Evolutionary conservation across 2,113 vertebrate species (phyloP).

Genomic region (Corythornis vintsioides): DNA sequence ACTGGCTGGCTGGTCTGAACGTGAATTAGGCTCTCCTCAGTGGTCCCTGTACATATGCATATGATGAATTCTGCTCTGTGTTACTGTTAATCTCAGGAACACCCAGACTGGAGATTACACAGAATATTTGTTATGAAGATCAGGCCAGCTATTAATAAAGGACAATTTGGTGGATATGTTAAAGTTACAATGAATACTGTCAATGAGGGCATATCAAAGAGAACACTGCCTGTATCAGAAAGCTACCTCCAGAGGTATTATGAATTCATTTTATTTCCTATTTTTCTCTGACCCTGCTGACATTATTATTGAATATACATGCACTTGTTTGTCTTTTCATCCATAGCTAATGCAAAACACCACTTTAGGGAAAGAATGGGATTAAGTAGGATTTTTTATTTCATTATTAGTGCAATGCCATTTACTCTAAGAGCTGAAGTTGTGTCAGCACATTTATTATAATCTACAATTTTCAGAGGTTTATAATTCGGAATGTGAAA

Average conservation of each 20-base stretch:
- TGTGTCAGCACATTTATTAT: constrained; percentile 58
- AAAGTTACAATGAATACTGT: constrained; percentile 28
- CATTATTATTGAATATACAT: constrained; percentile 74
- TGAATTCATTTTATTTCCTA: constrained; percentile 63
- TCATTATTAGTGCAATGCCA: constrained; percentile 66
- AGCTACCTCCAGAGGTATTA: constrained; percentile 58
- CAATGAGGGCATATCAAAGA: constrained; percentile 52
- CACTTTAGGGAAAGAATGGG: constrained; percentile 60
- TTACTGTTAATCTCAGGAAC: background rate
- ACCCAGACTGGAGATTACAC: background rate
- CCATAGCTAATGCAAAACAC: constrained; percentile 69
- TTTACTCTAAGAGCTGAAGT: constrained; percentile 42
- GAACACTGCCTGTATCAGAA: constrained; percentile 37
- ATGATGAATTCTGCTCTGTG: background rate
- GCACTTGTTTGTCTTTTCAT: constrained; percentile 74
- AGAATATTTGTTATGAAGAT: constrained; percentile 8
- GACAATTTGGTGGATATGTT: background rate
- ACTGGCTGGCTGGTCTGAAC: background rate
- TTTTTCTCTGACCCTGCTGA: constrained; percentile 66
- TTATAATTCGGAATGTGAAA: constrained; percentile 60
- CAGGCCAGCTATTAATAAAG: constrained; percentile 47
- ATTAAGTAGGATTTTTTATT: constrained; percentile 69
- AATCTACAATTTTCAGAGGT: constrained; percentile 58
- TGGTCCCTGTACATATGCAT: background rate
- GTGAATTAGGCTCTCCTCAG: background rate